Conservation (phyloP, 2,797 vertebrate genomes). For the Melopsittacus undulatus region DNA sequence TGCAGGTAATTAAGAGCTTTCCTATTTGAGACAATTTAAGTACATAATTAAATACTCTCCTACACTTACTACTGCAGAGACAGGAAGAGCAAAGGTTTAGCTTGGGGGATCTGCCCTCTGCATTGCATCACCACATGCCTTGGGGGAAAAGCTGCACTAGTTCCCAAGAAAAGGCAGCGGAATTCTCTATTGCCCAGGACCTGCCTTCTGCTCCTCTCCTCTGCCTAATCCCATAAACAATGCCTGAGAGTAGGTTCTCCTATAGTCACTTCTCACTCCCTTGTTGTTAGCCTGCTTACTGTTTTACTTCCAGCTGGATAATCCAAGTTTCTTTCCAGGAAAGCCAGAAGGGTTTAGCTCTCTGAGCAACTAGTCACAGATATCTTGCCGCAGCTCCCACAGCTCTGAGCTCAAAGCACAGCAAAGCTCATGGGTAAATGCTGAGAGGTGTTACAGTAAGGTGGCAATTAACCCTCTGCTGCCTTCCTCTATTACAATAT, state of each 20-base stretch:
- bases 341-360: neutral
- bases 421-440: neutral
- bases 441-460: neutral
- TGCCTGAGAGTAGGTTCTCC: neutral
- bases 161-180: neutral
- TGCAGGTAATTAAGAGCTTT: neutral
- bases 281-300: neutral
- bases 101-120: neutral
- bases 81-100: neutral
- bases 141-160: accelerated
- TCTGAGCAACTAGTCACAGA: neutral
- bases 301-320: neutral
- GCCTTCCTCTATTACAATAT: accelerated
- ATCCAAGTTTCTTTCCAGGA: neutral
- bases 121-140: accelerated
- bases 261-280: neutral
- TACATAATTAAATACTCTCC: neutral
- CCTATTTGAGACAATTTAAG: neutral
- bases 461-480: neutral
- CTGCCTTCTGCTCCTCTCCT: neutral
- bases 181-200: neutral
- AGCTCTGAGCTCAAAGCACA: neutral
- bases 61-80: neutral
- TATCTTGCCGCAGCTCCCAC: accelerated
- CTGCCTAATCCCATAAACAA: neutral